Evolutionary conservation across 2,888 invertebrate species (phyloP), one percentile per base, ranked within the genome.

Genomic region (Anagyrus pseudococci): DNA sequence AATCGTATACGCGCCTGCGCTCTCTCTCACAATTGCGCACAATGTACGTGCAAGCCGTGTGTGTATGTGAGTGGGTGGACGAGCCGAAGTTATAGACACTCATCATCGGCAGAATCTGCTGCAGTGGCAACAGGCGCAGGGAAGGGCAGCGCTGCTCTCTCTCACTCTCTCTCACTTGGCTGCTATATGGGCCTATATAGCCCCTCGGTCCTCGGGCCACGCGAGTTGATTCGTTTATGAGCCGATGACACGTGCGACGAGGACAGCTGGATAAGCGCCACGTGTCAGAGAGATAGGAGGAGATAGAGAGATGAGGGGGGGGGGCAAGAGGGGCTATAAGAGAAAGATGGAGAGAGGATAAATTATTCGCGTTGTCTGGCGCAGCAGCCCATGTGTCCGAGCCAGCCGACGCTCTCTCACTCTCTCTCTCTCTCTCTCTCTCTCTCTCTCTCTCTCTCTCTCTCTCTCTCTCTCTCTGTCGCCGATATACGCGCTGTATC

Each of bases 281-380:
- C 6, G 66, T 65, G 67, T 59, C 64, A 47, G 41, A 7, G 46
- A 23, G 19, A 47, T n/a, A 25, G 23, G 1, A 43, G 43, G n/a
- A 26, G 26, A 49, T 48, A 49, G 29, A n/a, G 17, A 17, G 43
- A n/a, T n/a, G n/a, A n/a, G n/a, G n/a, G n/a, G n/a, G n/a, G n/a
- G n/a, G n/a, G n/a, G n/a, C n/a, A n/a, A n/a, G n/a, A n/a, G n/a
- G n/a, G n/a, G n/a, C n/a, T n/a, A n/a, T n/a, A n/a, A 54, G 54
- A 29, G 17, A 59, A 55, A 41, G 46, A 33, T 22, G 63, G 40
- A 59, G 50, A 60, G 67, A 67, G 66, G 74, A 79, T 79, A 76
- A 79, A 79, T 79, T 78, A 79, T 78, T 78, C 72, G 75, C 76
- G 76, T 75, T 77, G 77, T 75, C 75, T 64, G 74, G 72, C 76